Base-by-base conservation (phyloP, 2,797 vertebrate species). In the Dromococcyx pavoninus region DNA sequence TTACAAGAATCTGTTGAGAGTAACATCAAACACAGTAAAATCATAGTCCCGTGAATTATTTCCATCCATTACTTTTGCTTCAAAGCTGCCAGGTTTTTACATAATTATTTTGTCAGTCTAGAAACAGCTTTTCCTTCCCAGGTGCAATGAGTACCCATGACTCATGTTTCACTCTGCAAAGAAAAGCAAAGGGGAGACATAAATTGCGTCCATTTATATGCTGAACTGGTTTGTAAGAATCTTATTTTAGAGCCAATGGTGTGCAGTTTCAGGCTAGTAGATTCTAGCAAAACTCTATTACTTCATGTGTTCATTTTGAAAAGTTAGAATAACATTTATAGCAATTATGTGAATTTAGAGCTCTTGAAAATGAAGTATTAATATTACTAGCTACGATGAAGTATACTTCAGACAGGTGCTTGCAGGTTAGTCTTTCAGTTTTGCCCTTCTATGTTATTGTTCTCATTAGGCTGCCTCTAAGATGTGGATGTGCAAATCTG, bases 31-130 rank as follows among this genome's bases (percentile, higher is more conserved):
- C 94, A 91, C 75, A 88, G 93, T 88, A 95, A 86, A 62, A 76
- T 96, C 96, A 79, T 86, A 96, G 77, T 85, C 80, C 86, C 72
- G 79, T 84, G 71, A 95, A 88, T 14, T 60, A 94, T 96, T 97
- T 96, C 81, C 61, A 94, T 72, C 50, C 75, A 89, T 93, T 96
- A 89, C 58, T 94, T 95, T 88, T 96, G 18, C 82, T 86, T 83
- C 74, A 80, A 94, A 65, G 18, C 41, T 89, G 64, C 61, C 76
- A 93, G 85, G 53, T 95, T 95, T 97, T 97, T 95, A 84, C 48
- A 86, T 93, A 95, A 94, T 95, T 96, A 83, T 96, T 97, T 96
- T 94, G 83, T 91, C 94, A 97, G 88, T 94, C 69, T 71, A 82
- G 53, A 79, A 93, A 64, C 74, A 96, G n/a, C 13, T 95, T 94